A percentile compares a stretch with the other conserved stretches of the same genome.
phyloP scores from a whole-genome alignment of 2,113 vertebrate genomes.

The Casuarius casuarius region DNA sequence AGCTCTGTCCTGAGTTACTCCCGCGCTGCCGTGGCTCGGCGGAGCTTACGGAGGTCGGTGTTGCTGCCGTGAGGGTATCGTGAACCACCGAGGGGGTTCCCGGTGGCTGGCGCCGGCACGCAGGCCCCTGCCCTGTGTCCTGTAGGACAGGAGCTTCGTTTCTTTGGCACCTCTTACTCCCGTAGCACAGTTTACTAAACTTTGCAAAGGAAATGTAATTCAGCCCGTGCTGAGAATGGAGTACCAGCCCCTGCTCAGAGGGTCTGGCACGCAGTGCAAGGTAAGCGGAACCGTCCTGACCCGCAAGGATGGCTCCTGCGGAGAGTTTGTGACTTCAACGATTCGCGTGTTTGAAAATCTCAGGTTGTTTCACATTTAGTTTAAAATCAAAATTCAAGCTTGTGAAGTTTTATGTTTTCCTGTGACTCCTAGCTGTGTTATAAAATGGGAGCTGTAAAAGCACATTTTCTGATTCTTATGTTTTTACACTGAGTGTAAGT shows the following conservation, averaged over 20 bases:
- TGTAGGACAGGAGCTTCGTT: neutral
- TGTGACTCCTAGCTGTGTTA: no score
- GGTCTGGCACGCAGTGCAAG: neutral
- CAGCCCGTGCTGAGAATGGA: conserved; percentile 23
- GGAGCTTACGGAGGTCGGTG: fast-evolving
- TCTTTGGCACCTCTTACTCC: neutral
- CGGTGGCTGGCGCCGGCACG: neutral
- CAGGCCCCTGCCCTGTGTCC: no score
- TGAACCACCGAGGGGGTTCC: neutral
- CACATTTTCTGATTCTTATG: fast-evolving
- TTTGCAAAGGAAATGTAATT: conserved; percentile 4
- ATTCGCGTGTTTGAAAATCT: neutral
- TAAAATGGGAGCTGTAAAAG: neutral
- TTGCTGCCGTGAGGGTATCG: no score
- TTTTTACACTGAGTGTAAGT: neutral
- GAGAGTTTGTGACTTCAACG: neutral
- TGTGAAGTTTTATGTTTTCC: neutral
- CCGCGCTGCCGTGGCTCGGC: neutral
- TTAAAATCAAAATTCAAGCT: neutral
- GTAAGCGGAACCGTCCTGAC: conserved; percentile 14
- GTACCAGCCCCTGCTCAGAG: conserved; percentile 35
- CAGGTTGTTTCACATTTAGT: fast-evolving
- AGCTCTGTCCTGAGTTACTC: neutral
- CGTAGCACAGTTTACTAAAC: conserved; percentile 1
- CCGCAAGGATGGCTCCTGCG: neutral